Percentiles rank a stretch among this genome's conserved stretches.
Evolutionary conservation across 2,797 vertebrate species (phyloP).

Genomic region (Pelobates cultripes): DNA sequence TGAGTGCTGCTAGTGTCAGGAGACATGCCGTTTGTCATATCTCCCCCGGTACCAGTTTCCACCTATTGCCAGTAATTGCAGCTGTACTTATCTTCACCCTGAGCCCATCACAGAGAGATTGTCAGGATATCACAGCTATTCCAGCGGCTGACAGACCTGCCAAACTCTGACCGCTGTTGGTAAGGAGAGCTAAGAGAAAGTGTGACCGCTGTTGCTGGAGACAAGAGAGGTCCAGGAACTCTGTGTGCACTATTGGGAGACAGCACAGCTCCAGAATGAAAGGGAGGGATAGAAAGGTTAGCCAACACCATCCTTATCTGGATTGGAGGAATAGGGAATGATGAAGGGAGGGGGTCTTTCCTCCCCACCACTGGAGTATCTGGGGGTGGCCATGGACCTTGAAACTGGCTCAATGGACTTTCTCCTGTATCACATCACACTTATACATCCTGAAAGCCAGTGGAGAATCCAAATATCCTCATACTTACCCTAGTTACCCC

Average conservation of each 20-base stretch:
- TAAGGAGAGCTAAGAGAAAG: no score
- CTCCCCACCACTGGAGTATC: slow-evolving; percentile 48
- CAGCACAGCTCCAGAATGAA: not conserved
- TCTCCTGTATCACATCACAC: slow-evolving; percentile 45
- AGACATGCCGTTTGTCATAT: not conserved
- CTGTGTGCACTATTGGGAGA: no score
- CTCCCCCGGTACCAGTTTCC: not conserved
- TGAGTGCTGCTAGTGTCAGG: slow-evolving; percentile 12
- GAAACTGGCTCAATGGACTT: slow-evolving; percentile 49
- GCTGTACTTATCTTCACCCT: not conserved
- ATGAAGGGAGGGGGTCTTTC: slow-evolving; percentile 33
- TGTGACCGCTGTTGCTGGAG: no score
- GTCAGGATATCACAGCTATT: not conserved
- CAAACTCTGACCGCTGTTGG: no score
- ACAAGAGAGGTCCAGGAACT: no score
- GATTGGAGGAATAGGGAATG: slow-evolving; percentile 50
- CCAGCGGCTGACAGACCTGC: not conserved
- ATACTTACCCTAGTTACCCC: slow-evolving; percentile 9
- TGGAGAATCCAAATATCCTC: slow-evolving; percentile 23
- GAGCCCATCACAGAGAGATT: not conserved
- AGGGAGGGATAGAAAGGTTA: slow-evolving; percentile 34
- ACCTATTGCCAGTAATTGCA: not conserved
- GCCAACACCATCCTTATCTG: slow-evolving; percentile 1
- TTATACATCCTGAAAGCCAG: slow-evolving; percentile 44
- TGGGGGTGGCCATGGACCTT: slow-evolving; percentile 52